Conservation (phyloP, 2,888 invertebrate genomes). For the Electrophaes corylata region DNA sequence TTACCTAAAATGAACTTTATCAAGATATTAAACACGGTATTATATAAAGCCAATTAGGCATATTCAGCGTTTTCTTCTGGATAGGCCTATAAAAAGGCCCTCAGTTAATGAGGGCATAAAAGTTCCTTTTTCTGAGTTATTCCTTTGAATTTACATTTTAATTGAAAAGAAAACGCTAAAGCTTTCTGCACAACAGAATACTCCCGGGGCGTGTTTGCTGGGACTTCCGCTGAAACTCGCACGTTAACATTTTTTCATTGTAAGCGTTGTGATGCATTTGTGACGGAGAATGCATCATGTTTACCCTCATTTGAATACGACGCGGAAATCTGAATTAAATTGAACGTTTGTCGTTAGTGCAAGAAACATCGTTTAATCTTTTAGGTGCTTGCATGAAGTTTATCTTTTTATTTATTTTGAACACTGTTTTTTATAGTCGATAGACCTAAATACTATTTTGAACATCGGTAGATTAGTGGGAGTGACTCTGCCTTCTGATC, state of each 20-base stretch:
- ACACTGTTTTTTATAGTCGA: too few species aligned
- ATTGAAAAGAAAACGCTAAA: constrained; percentile 63
- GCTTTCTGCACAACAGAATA: constrained; percentile 47
- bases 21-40: constrained; percentile 55
- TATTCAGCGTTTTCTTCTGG: constrained; percentile 60
- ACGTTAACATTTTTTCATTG: constrained; percentile 16
- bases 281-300: constrained; percentile 14
- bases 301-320: constrained; percentile 10
- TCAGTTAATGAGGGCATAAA: constrained; percentile 67
- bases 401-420: neutral
- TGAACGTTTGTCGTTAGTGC: constrained; percentile 7
- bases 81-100: constrained; percentile 55
- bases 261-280: constrained; percentile 13
- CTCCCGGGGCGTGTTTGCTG: constrained; percentile 27
- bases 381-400: neutral
- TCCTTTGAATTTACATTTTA: constrained; percentile 69
- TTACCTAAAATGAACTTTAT: constrained; percentile 41
- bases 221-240: constrained; percentile 27
- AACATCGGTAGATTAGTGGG: too few species aligned
- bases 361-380: neutral
- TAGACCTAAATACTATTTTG: too few species aligned
- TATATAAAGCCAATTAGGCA: constrained; percentile 60
- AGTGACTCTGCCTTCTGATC: too few species aligned
- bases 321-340: constrained; percentile 1
- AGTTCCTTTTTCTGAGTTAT: constrained; percentile 66